Evolutionary conservation across 2,797 vertebrate species (phyloP).

Genomic region (Lagodon rhomboides): DNA sequence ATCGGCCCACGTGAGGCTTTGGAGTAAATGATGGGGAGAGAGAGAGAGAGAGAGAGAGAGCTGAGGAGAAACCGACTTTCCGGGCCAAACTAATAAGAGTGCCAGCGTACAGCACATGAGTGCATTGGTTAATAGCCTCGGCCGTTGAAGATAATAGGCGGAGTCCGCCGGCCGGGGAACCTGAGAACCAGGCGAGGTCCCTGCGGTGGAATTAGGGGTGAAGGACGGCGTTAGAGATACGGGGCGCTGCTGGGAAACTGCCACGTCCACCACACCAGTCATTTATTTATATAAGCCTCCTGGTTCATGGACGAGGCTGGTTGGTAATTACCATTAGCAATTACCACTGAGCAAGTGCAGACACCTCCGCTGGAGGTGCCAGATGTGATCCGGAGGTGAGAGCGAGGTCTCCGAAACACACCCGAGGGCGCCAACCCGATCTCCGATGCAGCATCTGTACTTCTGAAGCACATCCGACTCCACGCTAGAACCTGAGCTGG

Average conservation of each 20-base stretch:
- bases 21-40: conserved; percentile 68
- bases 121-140: conserved; percentile 72
- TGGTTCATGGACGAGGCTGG: conserved; percentile 74
- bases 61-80: conserved; percentile 34
- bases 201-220: conserved; percentile 68
- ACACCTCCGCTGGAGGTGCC: conserved; percentile 65
- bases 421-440: conserved; percentile 57
- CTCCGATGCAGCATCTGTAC: conserved; percentile 42
- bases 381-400: conserved; percentile 75
- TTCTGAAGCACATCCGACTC: conserved; percentile 48
- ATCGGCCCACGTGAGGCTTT: conserved; percentile 48
- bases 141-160: conserved; percentile 68
- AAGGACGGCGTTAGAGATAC: conserved; percentile 63
- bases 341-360: conserved; percentile 80
- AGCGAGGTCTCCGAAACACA: conserved; percentile 49
- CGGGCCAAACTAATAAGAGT: conserved; percentile 52
- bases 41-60: too few species aligned
- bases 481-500: not conserved
- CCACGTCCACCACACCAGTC: conserved; percentile 57
- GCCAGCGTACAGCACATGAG: conserved; percentile 59
- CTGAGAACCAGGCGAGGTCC: conserved; percentile 64
- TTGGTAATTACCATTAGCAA: conserved; percentile 80
- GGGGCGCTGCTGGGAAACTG: conserved; percentile 60
- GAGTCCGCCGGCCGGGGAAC: conserved; percentile 56
- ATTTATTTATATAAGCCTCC: conserved; percentile 82